Evolutionary conservation across 2,888 invertebrate species (phyloP).

Genomic region (Cinara cedri): DNA sequence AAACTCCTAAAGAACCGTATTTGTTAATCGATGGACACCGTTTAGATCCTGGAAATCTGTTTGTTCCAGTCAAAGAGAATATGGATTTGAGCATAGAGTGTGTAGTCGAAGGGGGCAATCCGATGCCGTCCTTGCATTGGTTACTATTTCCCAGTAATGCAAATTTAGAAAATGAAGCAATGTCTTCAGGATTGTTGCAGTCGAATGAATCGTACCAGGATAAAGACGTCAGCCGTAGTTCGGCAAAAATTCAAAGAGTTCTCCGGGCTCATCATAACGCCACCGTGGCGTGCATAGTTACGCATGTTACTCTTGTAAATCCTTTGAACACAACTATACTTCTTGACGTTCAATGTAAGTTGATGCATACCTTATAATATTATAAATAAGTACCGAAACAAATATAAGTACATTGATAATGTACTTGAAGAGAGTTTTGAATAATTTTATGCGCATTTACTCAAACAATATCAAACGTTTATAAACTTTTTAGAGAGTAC

Average conservation of each 20-base stretch:
- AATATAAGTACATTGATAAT: too few species aligned
- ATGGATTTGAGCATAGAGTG: constrained; percentile 82
- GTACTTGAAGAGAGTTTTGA: too few species aligned
- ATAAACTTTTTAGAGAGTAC: too few species aligned
- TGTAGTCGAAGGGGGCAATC: constrained; percentile 83
- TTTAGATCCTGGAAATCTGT: constrained; percentile 83
- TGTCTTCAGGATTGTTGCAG: constrained; percentile 61
- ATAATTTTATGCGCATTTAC: too few species aligned
- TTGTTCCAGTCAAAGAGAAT: constrained; percentile 86
- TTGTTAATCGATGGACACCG: constrained; percentile 84
- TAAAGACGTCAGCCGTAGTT: constrained; percentile 64
- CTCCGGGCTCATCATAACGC: constrained; percentile 86
- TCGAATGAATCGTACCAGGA: constrained; percentile 56
- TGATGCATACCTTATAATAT: not conserved
- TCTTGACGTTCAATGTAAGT: constrained; percentile 75
- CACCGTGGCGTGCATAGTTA: constrained; percentile 79
- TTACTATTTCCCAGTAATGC: constrained; percentile 65
- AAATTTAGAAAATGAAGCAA: constrained; percentile 59
- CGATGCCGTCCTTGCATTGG: constrained; percentile 70
- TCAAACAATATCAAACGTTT: too few species aligned
- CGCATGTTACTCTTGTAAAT: constrained; percentile 70
- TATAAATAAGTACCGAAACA: too few species aligned
- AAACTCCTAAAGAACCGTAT: constrained; percentile 83
- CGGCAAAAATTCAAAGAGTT: constrained; percentile 75
- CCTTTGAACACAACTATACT: constrained; percentile 69